These are phyloP conservation scores for Spatulosminthurus flaviceps DNA, from an alignment of 2,888 invertebrate genomes.

Conservation along the genomic window DNA sequence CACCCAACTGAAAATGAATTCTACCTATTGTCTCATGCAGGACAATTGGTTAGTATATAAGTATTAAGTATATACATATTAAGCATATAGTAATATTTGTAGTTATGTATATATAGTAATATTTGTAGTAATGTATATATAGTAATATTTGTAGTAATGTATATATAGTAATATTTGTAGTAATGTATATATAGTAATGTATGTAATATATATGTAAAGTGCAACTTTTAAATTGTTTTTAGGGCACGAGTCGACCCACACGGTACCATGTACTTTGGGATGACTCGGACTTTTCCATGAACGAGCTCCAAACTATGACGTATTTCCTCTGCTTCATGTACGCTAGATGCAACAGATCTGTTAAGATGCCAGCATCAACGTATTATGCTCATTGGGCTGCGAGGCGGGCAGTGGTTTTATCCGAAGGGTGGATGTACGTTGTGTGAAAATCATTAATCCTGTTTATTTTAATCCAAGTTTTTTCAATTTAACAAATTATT, in stretches of 20 bases:
- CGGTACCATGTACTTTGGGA: slow-evolving; percentile 85
- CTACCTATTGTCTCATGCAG: slow-evolving; percentile 68
- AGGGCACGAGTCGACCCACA: slow-evolving; percentile 62
- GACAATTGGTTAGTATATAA: slow-evolving; percentile 52
- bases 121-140: too few relatives aligned
- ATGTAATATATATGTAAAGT: background rate
- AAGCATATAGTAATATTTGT: too few relatives aligned
- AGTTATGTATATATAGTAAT: too few relatives aligned
- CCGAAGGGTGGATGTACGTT: slow-evolving; percentile 46
- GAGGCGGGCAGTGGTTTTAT: slow-evolving; percentile 34
- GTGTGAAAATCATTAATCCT: too few relatives aligned
- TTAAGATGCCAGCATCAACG: slow-evolving; percentile 61
- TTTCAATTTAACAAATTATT: too few relatives aligned
- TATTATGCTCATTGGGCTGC: slow-evolving; percentile 55
- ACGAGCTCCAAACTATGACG: slow-evolving; percentile 80
- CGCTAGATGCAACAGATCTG: slow-evolving; percentile 78
- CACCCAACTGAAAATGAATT: slow-evolving; percentile 69
- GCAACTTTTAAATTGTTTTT: too few relatives aligned
- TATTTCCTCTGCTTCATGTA: slow-evolving; percentile 87
- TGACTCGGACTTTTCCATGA: slow-evolving; percentile 66
- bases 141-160: too few relatives aligned
- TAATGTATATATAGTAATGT: too few relatives aligned
- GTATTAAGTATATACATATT: too few relatives aligned
- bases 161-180: too few relatives aligned
- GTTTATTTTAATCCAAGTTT: too few relatives aligned